These are phyloP conservation scores for Graptemys geographica DNA, from an alignment of 2,797 vertebrate species.

Conservation along the genomic window DNA sequence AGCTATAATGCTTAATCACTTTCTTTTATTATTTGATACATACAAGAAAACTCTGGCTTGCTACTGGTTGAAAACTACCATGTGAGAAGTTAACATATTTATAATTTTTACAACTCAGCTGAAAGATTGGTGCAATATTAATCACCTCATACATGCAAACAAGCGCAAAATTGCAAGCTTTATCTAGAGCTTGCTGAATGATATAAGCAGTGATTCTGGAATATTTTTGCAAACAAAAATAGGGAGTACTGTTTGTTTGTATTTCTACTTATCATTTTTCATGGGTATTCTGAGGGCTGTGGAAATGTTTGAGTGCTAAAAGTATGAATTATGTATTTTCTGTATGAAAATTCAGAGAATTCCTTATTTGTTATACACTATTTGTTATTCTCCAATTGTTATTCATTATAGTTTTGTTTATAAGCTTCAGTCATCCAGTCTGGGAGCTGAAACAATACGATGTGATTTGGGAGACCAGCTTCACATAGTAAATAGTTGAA, in stretches of 20 bases:
- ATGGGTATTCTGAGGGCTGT: slow-evolving; percentile 24
- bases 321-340: slow-evolving; percentile 68
- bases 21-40: neutral
- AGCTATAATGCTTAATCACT: neutral
- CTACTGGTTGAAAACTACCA: neutral
- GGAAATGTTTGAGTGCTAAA: slow-evolving; percentile 48
- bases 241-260: slow-evolving; percentile 23
- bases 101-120: neutral
- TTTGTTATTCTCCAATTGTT: slow-evolving; percentile 70
- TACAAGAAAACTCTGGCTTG: neutral
- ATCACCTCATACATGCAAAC: neutral
- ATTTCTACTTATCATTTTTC: slow-evolving; percentile 22
- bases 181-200: neutral
- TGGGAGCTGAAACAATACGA: slow-evolving; percentile 58
- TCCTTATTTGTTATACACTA: slow-evolving; percentile 57
- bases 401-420: slow-evolving; percentile 65
- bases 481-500: slow-evolving; percentile 63
- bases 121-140: neutral
- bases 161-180: neutral
- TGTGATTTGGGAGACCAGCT: slow-evolving; percentile 71
- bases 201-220: neutral
- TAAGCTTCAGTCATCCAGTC: slow-evolving; percentile 59
- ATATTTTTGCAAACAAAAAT: slow-evolving; percentile 31
- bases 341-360: slow-evolving; percentile 40
- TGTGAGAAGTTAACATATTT: neutral